These are phyloP conservation scores for Actias luna DNA, from an alignment of 2,888 invertebrate genomes.

Conservation along the genomic window DNA sequence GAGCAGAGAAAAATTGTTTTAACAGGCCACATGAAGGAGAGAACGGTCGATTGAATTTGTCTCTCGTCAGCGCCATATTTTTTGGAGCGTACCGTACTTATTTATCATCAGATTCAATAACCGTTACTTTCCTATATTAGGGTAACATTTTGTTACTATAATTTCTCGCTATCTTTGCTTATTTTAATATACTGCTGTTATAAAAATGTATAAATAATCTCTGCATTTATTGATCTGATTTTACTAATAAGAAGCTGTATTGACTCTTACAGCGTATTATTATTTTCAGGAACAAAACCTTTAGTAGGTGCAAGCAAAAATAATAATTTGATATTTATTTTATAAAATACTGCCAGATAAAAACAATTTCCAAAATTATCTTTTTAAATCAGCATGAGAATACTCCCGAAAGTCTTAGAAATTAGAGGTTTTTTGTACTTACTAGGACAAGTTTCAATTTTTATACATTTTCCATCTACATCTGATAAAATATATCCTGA, in stretches of 20 bases:
- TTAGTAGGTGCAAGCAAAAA: too few species aligned
- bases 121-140: neutral
- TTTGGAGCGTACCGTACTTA: neutral
- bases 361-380: too few species aligned
- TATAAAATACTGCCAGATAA: neutral
- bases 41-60: neutral
- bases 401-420: neutral
- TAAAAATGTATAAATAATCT: too few species aligned
- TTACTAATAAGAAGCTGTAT: too few species aligned
- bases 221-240: too few species aligned
- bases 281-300: too few species aligned
- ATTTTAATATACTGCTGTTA: too few species aligned
- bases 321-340: neutral
- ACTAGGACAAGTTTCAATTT: slow-evolving; percentile 36
- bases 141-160: too few species aligned
- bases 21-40: neutral
- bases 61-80: neutral
- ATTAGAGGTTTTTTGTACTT: slow-evolving; percentile 13
- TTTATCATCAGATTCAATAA: neutral
- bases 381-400: neutral
- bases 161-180: neutral
- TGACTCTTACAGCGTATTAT: too few species aligned
- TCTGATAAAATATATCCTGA: slow-evolving; percentile 32
- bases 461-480: slow-evolving; percentile 32
- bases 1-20: neutral